A percentile compares a stretch with the other conserved stretches of the same genome.
Conservation (phyloP, 1,140 invertebrate genomes). For the Euglossa dilemma region DNA sequence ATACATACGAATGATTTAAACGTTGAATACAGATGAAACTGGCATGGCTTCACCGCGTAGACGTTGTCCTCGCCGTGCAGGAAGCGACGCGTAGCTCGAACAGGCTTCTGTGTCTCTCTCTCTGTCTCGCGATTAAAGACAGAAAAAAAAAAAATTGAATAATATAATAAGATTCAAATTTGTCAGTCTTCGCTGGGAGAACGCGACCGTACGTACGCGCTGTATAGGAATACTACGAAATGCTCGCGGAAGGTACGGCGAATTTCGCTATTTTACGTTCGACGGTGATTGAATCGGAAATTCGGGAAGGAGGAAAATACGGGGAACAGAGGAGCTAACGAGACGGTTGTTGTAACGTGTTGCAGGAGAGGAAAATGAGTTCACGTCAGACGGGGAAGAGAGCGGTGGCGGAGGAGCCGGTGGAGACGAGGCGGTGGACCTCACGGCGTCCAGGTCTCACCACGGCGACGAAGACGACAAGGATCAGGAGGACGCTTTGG, state of each 20-base stretch:
- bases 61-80: not conserved
- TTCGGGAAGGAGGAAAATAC: no score
- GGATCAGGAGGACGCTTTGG: slow-evolving; percentile 71
- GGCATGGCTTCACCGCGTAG: slow-evolving; percentile 1
- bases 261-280: not conserved
- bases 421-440: slow-evolving; percentile 79
- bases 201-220: no score
- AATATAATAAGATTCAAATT: slow-evolving; percentile 3
- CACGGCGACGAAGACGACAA: slow-evolving; percentile 77
- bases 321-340: no score
- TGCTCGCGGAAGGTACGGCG: not conserved
- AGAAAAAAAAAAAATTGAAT: not conserved
- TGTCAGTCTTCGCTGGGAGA: slow-evolving; percentile 5
- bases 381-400: slow-evolving; percentile 80
- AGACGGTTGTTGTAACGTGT: no score
- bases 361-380: slow-evolving; percentile 81
- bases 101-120: not conserved
- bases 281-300: no score
- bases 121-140: not conserved
- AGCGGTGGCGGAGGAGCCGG: slow-evolving; percentile 72
- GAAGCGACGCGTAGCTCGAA: not conserved
- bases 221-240: slow-evolving; percentile 4
- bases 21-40: slow-evolving; percentile 18
- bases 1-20: slow-evolving; percentile 8
- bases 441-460: slow-evolving; percentile 78